Conservation (phyloP, 2,113 vertebrate species). For the Chlorocebus sabaeus region DNA sequence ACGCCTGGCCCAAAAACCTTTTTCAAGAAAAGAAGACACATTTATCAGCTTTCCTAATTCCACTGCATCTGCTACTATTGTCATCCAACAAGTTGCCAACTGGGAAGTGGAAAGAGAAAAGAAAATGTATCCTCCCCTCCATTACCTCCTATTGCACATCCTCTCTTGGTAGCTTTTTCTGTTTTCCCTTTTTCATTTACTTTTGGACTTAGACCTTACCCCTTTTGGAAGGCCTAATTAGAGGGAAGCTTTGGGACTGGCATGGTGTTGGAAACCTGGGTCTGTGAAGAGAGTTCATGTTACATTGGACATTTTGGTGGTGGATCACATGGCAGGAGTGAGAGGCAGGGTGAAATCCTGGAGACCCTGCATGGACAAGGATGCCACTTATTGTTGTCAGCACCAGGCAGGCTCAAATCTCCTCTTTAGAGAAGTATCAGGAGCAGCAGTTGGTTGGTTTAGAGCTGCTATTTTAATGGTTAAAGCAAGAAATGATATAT, state of each 20-base stretch:
- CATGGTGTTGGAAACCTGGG: background rate
- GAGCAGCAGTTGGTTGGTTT: background rate
- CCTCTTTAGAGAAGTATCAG: background rate
- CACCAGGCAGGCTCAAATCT: background rate
- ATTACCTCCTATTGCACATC: background rate
- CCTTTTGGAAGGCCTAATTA: background rate
- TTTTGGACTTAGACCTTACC: background rate
- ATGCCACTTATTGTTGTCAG: background rate
- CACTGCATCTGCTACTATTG: background rate
- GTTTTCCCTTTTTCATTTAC: background rate
- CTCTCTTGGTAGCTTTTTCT: background rate
- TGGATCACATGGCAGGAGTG: background rate
- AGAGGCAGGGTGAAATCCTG: background rate
- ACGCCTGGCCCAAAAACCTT: background rate
- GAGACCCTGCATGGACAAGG: background rate
- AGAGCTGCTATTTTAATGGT: background rate
- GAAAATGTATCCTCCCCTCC: background rate
- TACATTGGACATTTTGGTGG: no score
- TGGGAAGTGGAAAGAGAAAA: background rate
- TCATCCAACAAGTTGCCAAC: background rate
- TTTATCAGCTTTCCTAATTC: background rate
- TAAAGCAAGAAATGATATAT: no score
- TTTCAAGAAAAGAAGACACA: background rate
- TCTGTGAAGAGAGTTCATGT: background rate
- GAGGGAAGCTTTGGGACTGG: background rate